Evolutionary conservation across 2,888 invertebrate species (phyloP).

Genomic region (Agonopterix subpropinquella): DNA sequence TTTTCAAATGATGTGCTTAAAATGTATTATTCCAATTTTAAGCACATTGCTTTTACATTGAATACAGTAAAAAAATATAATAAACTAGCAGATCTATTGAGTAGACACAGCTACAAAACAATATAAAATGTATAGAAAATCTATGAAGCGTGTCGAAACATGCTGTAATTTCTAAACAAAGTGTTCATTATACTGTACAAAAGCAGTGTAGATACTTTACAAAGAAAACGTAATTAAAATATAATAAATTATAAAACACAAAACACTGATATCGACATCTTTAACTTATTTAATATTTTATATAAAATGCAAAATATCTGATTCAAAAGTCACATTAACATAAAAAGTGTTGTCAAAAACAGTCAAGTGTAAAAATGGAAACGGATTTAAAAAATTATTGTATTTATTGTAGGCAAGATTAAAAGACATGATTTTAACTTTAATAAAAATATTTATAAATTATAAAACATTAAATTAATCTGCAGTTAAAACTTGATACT

Average conservation of each 20-base stretch:
- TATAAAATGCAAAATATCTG: conserved; percentile 29
- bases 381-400: conserved; percentile 24
- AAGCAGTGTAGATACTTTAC: conserved; percentile 47
- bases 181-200: conserved; percentile 38
- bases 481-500: conserved; percentile 20
- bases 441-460: conserved; percentile 31
- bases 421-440: conserved; percentile 41
- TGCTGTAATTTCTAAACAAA: conserved; percentile 15
- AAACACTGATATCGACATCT: conserved; percentile 40
- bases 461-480: conserved; percentile 31
- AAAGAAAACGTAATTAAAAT: conserved; percentile 56
- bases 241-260: conserved; percentile 68
- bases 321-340: conserved; percentile 17
- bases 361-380: too few relatives aligned
- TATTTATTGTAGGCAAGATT: conserved; percentile 56
- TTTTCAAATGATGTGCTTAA: too few relatives aligned
- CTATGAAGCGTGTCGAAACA: conserved; percentile 28
- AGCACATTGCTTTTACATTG: neutral
- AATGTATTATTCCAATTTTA: neutral
- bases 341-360: too few relatives aligned
- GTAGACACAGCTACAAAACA: conserved; percentile 19
- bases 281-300: conserved; percentile 27
- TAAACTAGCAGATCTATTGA: conserved; percentile 66
- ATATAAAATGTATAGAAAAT: conserved; percentile 10
- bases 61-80: conserved; percentile 29